These are phyloP conservation scores for Phaethornis superciliosus DNA, from an alignment of 2,113 vertebrate genomes.

Conservation along the genomic window DNA sequence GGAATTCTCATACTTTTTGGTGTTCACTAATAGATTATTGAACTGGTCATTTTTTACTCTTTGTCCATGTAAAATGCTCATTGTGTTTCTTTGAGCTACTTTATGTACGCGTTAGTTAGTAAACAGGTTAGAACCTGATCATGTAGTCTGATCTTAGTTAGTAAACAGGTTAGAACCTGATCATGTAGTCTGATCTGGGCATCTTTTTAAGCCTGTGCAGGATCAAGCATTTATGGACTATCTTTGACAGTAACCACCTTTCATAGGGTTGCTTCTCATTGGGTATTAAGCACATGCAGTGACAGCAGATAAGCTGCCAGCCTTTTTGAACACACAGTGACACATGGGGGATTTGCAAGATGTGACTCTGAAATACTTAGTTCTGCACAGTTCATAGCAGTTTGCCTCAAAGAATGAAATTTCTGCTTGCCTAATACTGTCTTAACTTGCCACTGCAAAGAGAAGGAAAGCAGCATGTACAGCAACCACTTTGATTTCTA, in stretches of 20 bases:
- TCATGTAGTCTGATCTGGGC: background rate
- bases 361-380: background rate
- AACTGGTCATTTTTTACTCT: background rate
- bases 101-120: background rate
- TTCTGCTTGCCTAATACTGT: background rate
- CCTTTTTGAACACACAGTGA: background rate
- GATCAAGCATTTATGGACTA: background rate
- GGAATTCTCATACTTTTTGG: background rate
- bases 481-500: background rate
- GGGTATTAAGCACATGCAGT: background rate
- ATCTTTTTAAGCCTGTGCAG: background rate
- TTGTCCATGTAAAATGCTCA: background rate
- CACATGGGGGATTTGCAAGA: background rate
- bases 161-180: background rate
- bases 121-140: background rate
- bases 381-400: background rate
- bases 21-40: background rate
- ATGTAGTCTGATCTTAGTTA: background rate
- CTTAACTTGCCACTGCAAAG: background rate
- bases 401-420: background rate
- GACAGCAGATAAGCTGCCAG: background rate
- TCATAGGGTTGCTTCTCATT: accelerated
- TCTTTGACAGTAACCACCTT: background rate
- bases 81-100: background rate
- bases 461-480: accelerated